phyloP scores from a whole-genome alignment of 1,140 invertebrate species.

The Vanessa atalanta region DNA sequence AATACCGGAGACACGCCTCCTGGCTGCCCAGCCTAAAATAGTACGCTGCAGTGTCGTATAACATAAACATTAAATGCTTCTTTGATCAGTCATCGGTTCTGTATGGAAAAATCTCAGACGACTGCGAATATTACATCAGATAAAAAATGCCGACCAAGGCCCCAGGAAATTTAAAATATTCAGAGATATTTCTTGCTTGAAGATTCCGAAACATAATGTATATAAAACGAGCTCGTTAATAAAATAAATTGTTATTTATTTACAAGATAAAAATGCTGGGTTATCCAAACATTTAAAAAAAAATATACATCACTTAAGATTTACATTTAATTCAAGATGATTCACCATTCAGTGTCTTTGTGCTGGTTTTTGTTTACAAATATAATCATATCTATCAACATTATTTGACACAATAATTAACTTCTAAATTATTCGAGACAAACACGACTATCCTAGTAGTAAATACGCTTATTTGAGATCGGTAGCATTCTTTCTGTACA shows the following conservation, averaged over 20 bases:
- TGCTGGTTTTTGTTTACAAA: slow-evolving; percentile 25
- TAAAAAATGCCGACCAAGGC: background rate
- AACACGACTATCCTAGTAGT: background rate
- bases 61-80: slow-evolving; percentile 50
- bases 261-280: background rate
- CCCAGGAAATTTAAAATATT: background rate
- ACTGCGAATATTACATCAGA: slow-evolving; percentile 5
- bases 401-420: background rate
- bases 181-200: background rate
- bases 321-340: slow-evolving; percentile 8
- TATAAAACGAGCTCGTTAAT: background rate
- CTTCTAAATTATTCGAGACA: background rate
- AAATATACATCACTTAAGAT: background rate
- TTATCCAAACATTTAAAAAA: background rate
- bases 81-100: slow-evolving; percentile 38
- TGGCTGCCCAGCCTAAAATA: slow-evolving; percentile 72
- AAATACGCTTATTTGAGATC: background rate
- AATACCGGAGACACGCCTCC: slow-evolving; percentile 77
- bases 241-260: background rate
- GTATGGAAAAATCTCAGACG: slow-evolving; percentile 24
- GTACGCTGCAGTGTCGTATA: slow-evolving; percentile 68
- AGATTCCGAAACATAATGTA: too few relatives aligned
- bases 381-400: slow-evolving; percentile 3
- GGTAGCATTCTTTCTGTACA: background rate
- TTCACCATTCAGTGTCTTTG: slow-evolving; percentile 8